Base-by-base conservation (phyloP, 2,797 vertebrate genomes). In the Thaleichthys pacificus region DNA sequence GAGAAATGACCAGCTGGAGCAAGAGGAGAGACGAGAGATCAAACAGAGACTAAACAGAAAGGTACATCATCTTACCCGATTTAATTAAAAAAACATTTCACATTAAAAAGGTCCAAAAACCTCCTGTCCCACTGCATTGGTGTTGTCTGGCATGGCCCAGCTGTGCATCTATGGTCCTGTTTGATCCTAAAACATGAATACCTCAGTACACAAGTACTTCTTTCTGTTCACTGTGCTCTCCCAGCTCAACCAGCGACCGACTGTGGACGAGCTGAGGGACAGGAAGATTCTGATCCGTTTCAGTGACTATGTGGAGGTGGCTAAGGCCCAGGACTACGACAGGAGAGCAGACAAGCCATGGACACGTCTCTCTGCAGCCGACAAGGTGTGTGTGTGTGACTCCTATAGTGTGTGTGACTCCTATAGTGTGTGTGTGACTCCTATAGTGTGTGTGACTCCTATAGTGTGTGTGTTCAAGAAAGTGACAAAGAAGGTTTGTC, bases 251-350 rank as follows among this genome's bases (percentile, higher is more conserved):
- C 97, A 99, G 92, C 94, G 98, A 79, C 98, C 98, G 49, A 99
- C 98, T 1, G 98, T 99, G 1, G 98, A 99, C 61, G 98, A 99
- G 83, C 92, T 99, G 38, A 92, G 98, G 78, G 97, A 99, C 91
- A 93, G 96, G 84, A 99, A 99, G 92, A 99, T 99, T 84, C 93
- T 99, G 87, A 99, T 99, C 82, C 96, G 97, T 75, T 99, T 99
- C 93, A 99, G 97, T 42, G 98, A 99, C 84, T 99, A 99, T 0
- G 98, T 99, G 83, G 98, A 99, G 87, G 98, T 99, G 91, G 97
- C 98, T 51, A 98, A 97, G 94, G 98, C 98, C 85, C 98, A 99
- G 95, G 98, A 99, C 93, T 99, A 99, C 0, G 98, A 99, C 93
- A 90, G 98, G 81, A 92, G 98, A 86, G 97, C 98, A 0, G 98